Evolutionary conservation across 2,797 vertebrate genomes (phyloP).

Genomic region (Tapirus indicus): DNA sequence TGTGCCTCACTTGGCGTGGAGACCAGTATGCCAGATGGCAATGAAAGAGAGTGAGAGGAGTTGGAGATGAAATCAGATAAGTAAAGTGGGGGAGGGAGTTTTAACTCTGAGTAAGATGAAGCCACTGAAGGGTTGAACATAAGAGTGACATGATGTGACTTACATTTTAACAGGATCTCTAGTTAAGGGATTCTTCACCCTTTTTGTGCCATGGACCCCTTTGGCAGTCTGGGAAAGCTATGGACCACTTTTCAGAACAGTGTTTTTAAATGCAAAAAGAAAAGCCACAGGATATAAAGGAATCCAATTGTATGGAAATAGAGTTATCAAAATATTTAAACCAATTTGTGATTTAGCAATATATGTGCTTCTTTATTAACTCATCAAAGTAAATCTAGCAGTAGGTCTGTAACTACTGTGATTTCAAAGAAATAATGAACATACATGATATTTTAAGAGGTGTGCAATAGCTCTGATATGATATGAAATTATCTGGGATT

Average conservation of each 20-base stretch:
- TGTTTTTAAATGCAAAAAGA: not conserved
- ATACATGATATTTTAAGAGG: not conserved
- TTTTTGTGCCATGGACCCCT: not conserved
- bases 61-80: not conserved
- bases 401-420: not conserved
- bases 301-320: not conserved
- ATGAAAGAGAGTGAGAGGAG: not conserved
- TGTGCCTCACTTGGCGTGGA: not conserved
- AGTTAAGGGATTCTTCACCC: not conserved
- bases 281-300: not conserved
- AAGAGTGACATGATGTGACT: not conserved
- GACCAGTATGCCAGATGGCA: not conserved
- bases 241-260: not conserved
- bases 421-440: not conserved
- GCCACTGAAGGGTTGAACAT: too few species aligned
- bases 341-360: not conserved
- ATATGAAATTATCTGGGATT: not conserved
- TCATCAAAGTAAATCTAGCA: not conserved
- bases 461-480: not conserved
- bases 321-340: not conserved
- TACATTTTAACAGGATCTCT: not conserved
- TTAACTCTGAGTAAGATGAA: not conserved
- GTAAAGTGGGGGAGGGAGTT: too few species aligned
- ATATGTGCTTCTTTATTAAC: not conserved
- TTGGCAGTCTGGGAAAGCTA: not conserved